phyloP scores from a whole-genome alignment of 2,797 vertebrate species.

The Siniperca obscura region DNA sequence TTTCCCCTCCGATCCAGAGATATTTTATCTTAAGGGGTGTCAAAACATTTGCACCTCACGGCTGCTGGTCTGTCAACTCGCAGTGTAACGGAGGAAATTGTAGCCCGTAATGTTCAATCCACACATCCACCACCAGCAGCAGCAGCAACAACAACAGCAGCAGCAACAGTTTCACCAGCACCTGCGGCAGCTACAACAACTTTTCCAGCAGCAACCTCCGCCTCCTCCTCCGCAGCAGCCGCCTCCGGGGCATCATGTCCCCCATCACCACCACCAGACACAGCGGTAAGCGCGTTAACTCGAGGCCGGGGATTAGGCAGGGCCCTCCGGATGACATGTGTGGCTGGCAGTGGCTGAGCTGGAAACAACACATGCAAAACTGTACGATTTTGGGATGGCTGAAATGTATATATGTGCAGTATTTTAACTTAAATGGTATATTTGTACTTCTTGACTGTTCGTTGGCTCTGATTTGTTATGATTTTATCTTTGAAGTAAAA shows the following conservation, averaged over 20 bases:
- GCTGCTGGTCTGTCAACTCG: slow-evolving; percentile 30
- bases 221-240: slow-evolving; percentile 84
- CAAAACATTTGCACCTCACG: background rate
- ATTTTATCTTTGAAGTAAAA: background rate
- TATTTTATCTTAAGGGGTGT: background rate
- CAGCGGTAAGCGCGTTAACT: slow-evolving; percentile 85
- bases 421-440: background rate
- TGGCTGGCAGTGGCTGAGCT: background rate
- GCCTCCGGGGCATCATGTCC: slow-evolving; percentile 84
- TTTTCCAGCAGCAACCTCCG: slow-evolving; percentile 86
- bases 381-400: accelerated
- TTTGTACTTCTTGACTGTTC: background rate
- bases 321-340: slow-evolving; percentile 49
- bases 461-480: background rate
- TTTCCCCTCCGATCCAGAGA: slow-evolving; percentile 4
- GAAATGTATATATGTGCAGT: background rate
- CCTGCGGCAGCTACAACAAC: slow-evolving; percentile 86
- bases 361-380: background rate
- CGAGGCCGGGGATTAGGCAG: slow-evolving; percentile 56
- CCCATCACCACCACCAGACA: slow-evolving; percentile 86
- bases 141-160: slow-evolving; percentile 87
- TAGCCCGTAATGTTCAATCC: slow-evolving; percentile 84
- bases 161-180: slow-evolving; percentile 89
- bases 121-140: slow-evolving; percentile 87
- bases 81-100: slow-evolving; percentile 19